Conservation (phyloP, 1,140 invertebrate species). For the Pseudomyrmex concolor region DNA sequence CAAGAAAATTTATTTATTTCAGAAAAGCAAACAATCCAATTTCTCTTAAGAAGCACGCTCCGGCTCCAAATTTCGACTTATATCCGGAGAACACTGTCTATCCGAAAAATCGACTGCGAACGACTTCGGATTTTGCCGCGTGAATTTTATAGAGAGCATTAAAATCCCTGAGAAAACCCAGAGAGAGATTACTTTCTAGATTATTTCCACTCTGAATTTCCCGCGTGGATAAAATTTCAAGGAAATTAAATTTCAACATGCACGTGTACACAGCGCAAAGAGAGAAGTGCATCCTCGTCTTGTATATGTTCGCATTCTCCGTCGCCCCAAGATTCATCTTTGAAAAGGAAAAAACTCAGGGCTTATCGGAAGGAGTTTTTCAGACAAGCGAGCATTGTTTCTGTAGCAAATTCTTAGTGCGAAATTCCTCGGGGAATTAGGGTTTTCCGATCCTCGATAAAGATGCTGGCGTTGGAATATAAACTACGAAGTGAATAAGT, state of each 20-base stretch:
- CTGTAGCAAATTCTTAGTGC: constrained; percentile 54
- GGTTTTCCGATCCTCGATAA: constrained; percentile 56
- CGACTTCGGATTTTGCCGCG: too few relatives aligned
- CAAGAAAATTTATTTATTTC: too few relatives aligned
- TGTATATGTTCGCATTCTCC: constrained; percentile 6
- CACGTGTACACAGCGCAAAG: neutral
- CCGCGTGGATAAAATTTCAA: neutral
- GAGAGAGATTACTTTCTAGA: neutral
- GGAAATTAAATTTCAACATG: neutral
- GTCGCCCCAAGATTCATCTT: neutral
- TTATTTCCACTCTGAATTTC: neutral
- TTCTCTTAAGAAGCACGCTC: too few relatives aligned
- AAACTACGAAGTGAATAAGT: constrained; percentile 32
- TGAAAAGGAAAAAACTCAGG: neutral
- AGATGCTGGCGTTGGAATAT: constrained; percentile 58
- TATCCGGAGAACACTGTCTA: too few relatives aligned
- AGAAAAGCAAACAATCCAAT: too few relatives aligned
- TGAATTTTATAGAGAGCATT: too few relatives aligned
- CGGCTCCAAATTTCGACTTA: too few relatives aligned
- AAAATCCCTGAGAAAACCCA: neutral
- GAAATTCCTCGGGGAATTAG: constrained; percentile 55
- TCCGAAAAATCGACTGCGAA: too few relatives aligned
- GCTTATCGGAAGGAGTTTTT: constrained; percentile 24
- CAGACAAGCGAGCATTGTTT: constrained; percentile 55
- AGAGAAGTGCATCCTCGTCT: neutral